Base-by-base conservation (phyloP, 1,140 invertebrate genomes). In the Trissolcus basalis region DNA sequence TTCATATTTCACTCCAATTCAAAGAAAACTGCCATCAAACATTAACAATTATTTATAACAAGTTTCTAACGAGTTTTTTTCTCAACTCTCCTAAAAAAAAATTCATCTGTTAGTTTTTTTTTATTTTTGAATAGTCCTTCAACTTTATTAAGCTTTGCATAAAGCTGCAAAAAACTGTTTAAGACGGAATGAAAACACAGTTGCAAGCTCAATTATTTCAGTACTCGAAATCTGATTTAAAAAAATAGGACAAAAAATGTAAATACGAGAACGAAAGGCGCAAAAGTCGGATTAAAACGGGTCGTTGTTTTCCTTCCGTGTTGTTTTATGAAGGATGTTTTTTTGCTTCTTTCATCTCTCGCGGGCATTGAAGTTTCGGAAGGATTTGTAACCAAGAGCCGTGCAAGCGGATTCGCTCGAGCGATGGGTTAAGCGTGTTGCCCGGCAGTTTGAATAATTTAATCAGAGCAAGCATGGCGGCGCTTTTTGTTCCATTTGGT, bases 351-450 rank as follows among this genome's bases (percentile, higher is more conserved):
- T 15, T 43, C 27, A n/a, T 71, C 56, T 69, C 55, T 53, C 8
- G 12, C 50, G 33, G 1, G 45, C 16, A 56, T 59, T 45, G 53
- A 72, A 58, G 53, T 65, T 73, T 73, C 61, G 61, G 61, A 55
- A 55, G 61, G 61, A 73, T 73, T 73, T 67, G 70, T 60, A 73
- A 67, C 53, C 48, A 61, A 67, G 56, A 64, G 19, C 19, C 19
- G 19, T 27, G 19, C 19, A 27, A 59, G 67, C 61, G 61, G 61
- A 61, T 64, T 60, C 35, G 44, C 44, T 15, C 7, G 49, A 36
- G 53, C 44, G 51, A 48, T 45, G 53, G 55, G 61, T 65, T 73
- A 65, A 59, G 55, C 13, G 55, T 55, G 48, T 65, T 60, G 60
- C 48, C 49, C 9, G 53, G 48, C 35, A 39, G 53, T 65, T 65